These are phyloP conservation scores for Cotesia typhae DNA, from an alignment of 1,140 invertebrate genomes.

Conservation along the genomic window DNA sequence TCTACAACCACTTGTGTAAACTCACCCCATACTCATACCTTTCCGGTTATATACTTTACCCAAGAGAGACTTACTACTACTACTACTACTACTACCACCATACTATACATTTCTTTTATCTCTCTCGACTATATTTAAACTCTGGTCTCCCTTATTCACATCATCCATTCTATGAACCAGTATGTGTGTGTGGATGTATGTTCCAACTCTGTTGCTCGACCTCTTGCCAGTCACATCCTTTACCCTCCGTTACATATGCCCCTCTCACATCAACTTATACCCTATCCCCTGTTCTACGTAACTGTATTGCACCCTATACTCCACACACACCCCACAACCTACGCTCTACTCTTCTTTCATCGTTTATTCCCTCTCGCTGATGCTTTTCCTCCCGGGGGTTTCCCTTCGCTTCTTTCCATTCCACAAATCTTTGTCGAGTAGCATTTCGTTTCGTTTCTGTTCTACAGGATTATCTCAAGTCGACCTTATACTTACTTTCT, in stretches of 20 bases:
- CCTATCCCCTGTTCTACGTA: background rate
- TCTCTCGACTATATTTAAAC: constrained; percentile 20
- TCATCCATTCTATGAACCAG: background rate
- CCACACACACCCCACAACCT: constrained; percentile 16
- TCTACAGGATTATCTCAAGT: too few relatives aligned
- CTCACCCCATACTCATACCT: constrained; percentile 16
- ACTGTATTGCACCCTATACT: constrained; percentile 20
- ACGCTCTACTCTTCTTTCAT: constrained; percentile 4
- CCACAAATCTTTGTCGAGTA: constrained; percentile 31
- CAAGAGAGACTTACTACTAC: constrained; percentile 33
- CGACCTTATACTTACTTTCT: background rate
- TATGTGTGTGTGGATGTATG: background rate
- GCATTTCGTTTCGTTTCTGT: background rate
- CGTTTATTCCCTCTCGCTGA: constrained; percentile 30
- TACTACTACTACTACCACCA: background rate
- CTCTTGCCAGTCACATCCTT: constrained; percentile 24
- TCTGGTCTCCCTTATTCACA: too few relatives aligned
- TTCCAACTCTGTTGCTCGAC: too few relatives aligned
- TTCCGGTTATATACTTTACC: constrained; percentile 39
- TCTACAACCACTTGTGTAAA: background rate
- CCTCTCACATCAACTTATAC: constrained; percentile 7
- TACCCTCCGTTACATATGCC: constrained; percentile 37
- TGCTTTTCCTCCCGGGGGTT: constrained; percentile 31
- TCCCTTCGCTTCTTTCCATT: constrained; percentile 17
- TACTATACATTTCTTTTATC: constrained; percentile 23